Evolutionary conservation across 2,888 invertebrate species (phyloP), one percentile per base, ranked within the genome.

Genomic region (Amphipoea oculea): DNA sequence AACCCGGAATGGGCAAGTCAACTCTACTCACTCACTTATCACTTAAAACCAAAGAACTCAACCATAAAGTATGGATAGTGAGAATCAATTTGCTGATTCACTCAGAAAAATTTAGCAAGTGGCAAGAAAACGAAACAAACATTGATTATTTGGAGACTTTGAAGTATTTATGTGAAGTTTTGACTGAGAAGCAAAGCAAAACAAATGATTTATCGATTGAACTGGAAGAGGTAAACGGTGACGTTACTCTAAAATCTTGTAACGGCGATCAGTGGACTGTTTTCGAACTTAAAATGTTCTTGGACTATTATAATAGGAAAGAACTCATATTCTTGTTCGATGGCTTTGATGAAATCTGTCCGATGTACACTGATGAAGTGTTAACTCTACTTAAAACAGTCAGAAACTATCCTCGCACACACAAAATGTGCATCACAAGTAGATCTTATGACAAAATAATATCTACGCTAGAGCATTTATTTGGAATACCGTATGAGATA

Each of bases 1-100:
- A 69, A 54, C 86, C 88, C 0, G 89, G 89, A 0, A 89, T 88
- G 89, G 89, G 89, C 0, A 89, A 89, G 63, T 87, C 89, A 36
- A 88, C 82, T 42, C 48, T 89, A 14, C 80, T 89, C 3, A 88
- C 87, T 5, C 85, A 89, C 36, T 72, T 89, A 23, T 82, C 88
- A 11, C 29, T 86, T 14, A 79, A 77, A 69, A 86, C 89, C 0
- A 88, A 86, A 72, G 68, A 79, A 45, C 6, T 45, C 0, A 66
- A 84, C 29, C 86, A 77, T 4, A 71, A 54, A 2, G 42, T 80
- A 54, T 89, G 89, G 88, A 84, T 87, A 72, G 71, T 81, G 14
- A 62, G 86, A 42, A 80, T 88, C 0, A 80, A 88, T 42, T 77
- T 88, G 40, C 54, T 83, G 0, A 68, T 83, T 20, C 69, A 83